These are phyloP conservation scores for Acrobasis consociella DNA, from an alignment of 2,888 invertebrate species.

Conservation along the genomic window DNA sequence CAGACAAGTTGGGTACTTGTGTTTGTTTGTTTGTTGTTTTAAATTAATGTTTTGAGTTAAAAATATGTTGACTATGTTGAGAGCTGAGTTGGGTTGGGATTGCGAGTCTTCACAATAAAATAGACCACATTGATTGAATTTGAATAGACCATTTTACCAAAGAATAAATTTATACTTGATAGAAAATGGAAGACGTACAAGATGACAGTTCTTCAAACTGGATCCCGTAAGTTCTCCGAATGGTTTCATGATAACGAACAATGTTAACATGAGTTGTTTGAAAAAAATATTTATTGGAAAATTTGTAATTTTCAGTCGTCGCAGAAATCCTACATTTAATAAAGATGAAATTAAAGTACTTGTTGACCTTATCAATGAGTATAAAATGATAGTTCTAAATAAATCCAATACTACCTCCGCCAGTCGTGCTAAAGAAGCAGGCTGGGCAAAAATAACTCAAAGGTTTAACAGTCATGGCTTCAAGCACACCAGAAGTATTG, in stretches of 20 bases:
- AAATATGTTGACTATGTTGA: too few species aligned
- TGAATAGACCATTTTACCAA: too few species aligned
- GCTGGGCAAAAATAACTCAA: constrained; percentile 64
- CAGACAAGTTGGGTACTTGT: too few species aligned
- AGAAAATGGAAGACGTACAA: constrained; percentile 34
- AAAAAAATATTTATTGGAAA: constrained; percentile 2
- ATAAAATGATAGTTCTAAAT: constrained; percentile 60
- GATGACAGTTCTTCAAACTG: background rate
- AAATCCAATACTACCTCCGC: constrained; percentile 54
- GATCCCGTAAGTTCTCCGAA: constrained; percentile 2
- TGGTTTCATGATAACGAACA: too few species aligned
- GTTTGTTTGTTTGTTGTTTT: too few species aligned
- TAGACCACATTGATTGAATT: too few species aligned
- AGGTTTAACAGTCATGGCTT: constrained; percentile 56
- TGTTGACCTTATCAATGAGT: constrained; percentile 56
- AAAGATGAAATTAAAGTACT: constrained; percentile 57
- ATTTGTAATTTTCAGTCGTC: constrained; percentile 39
- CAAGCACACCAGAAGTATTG: constrained; percentile 47
- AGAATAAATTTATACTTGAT: background rate
- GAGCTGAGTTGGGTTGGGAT: too few species aligned
- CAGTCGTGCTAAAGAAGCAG: constrained; percentile 56
- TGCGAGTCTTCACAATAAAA: too few species aligned
- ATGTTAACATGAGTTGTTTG: too few species aligned
- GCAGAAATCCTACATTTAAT: constrained; percentile 60
- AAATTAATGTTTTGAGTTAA: too few species aligned